A percentile compares a stretch with the other conserved stretches of the same genome.
phyloP scores from a whole-genome alignment of 2,797 vertebrate genomes.

The Meriones psammophilus region DNA sequence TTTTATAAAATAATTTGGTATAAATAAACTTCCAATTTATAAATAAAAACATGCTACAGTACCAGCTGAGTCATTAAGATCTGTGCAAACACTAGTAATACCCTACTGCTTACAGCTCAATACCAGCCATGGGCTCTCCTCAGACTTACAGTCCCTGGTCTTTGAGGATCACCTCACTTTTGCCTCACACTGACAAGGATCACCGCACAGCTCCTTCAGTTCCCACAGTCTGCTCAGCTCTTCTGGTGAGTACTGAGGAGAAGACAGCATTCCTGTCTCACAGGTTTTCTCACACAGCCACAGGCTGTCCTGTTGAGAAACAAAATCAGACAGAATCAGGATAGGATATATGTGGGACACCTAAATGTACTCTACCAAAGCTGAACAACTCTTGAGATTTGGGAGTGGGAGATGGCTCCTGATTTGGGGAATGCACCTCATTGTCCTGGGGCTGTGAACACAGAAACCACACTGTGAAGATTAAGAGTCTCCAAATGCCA shows the following conservation, averaged over 20 bases:
- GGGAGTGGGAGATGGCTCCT: background rate
- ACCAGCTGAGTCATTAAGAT: constrained; percentile 51
- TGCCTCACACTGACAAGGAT: constrained; percentile 94
- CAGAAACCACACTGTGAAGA: background rate
- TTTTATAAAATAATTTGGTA: constrained; percentile 72
- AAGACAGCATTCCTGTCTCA: constrained; percentile 96
- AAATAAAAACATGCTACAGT: constrained; percentile 43
- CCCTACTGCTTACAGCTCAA: background rate
- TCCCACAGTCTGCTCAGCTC: constrained; percentile 94
- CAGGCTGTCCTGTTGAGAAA: constrained; percentile 91
- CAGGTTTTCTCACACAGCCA: constrained; percentile 98
- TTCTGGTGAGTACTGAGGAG: constrained; percentile 94
- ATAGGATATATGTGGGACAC: too few species aligned
- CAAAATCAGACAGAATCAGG: background rate
- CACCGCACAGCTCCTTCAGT: constrained; percentile 92
- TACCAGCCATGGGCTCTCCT: background rate
- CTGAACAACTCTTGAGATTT: background rate
- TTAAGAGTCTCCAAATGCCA: background rate
- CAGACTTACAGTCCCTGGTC: background rate
- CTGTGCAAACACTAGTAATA: constrained; percentile 43
- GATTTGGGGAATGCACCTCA: background rate
- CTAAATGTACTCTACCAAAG: too few species aligned
- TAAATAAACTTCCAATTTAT: constrained; percentile 56
- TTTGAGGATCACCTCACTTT: constrained; percentile 43
- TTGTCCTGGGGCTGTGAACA: background rate